Evolutionary conservation across 2,113 vertebrate genomes (phyloP), one percentile per base, ranked within the genome.

Genomic region (Seriola quinqueradiata): DNA sequence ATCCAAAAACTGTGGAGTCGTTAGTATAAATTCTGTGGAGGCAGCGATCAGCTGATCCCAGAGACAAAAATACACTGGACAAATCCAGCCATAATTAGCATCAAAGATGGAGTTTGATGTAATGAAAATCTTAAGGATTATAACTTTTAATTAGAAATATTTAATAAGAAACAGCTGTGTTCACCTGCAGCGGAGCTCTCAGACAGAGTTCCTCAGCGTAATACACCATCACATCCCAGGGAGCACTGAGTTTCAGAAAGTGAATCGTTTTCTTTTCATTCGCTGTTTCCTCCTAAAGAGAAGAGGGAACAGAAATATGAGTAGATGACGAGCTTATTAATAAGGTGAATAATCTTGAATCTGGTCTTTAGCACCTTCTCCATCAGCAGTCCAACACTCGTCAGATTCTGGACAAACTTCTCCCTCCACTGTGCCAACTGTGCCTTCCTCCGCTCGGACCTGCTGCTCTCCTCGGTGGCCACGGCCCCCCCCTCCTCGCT

Each of bases 181-280:
- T 87, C 19, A 96, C 95, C 95, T 96, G 95, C 42, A 96, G 80
- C 7, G 93, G 92, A 1, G 94, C 95, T 83, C 95, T 92, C 14
- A 95, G 87, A 75, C 93, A 92, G 59, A 96, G 93, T 61, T 96
- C 95, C 68, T 96, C 95, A 2, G 87, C 89, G 1, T 95, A 94
- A 70, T 83, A 95, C 52, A 94, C 92, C 82, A 95, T 70, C 70
- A 92, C 88, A 6, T 94, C 93, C 96, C 96, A 95, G 7, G 94
- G 92, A 8, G 93, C 91, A 1, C 90, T 95, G 8, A 96, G 92
- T 82, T 96, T 94, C 82, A 96, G 69, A 68, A 95, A 96, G 70
- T 95, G 93, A 32, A 95, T 87, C 0, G 93, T 93, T 83, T 89
- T 95, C 87, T 91, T 95, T 63, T 95, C 92, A 66, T 92, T 95